Conservation (phyloP, 2,888 invertebrate genomes). For the Ephialtes manifestator region DNA sequence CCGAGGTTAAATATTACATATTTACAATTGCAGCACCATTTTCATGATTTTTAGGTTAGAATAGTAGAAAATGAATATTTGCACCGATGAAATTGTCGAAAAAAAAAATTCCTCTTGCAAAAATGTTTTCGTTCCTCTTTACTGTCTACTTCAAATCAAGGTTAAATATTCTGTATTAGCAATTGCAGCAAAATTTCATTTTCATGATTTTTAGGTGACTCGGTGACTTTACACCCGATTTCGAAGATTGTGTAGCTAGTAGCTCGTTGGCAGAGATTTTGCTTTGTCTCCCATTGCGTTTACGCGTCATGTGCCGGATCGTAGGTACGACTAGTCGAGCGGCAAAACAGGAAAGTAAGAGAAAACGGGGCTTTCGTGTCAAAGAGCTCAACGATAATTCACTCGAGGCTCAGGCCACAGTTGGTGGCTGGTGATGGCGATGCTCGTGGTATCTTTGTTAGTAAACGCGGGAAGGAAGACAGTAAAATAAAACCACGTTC, state of each 20-base stretch:
- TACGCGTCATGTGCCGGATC: constrained; percentile 46
- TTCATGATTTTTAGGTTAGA: too few species aligned
- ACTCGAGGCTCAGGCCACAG: constrained; percentile 56
- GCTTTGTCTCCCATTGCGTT: constrained; percentile 50
- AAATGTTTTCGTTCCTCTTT: too few species aligned
- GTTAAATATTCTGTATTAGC: too few species aligned
- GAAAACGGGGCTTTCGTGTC: constrained; percentile 84
- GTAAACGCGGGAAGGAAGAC: constrained; percentile 50
- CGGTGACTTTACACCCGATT: background rate
- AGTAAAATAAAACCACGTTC: constrained; percentile 40
- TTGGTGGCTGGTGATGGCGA: background rate
- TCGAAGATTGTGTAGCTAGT: background rate
- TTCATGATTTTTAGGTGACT: background rate
- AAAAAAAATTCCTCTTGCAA: too few species aligned
- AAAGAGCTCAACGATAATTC: constrained; percentile 77
- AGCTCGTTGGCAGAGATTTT: constrained; percentile 23
- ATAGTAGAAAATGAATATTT: too few species aligned
- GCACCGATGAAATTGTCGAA: too few species aligned
- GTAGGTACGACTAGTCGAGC: constrained; percentile 76
- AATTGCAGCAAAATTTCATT: background rate
- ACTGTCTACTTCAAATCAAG: too few species aligned
- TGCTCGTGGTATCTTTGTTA: constrained; percentile 20
- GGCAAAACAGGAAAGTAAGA: constrained; percentile 82
- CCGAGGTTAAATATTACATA: too few species aligned
- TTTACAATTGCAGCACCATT: too few species aligned